Evolutionary conservation across 1,140 invertebrate species (phyloP).

Genomic region (Sitobion miscanthi): DNA sequence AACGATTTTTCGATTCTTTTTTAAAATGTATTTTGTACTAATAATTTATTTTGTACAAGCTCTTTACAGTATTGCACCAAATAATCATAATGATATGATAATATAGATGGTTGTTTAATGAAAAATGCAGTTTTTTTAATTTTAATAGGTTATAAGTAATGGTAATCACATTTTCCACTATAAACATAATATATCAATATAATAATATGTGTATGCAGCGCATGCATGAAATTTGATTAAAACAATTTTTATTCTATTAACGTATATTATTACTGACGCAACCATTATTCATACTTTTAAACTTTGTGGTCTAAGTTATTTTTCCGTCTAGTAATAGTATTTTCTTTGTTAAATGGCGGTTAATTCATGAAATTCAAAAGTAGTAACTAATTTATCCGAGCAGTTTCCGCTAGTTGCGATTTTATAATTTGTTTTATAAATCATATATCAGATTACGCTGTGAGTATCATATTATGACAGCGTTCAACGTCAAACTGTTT

Average conservation of each 20-base stretch:
- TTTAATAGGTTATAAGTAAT: too few relatives aligned
- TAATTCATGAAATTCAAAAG: background rate
- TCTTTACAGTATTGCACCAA: too few relatives aligned
- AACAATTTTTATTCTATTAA: background rate
- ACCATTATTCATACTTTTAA: background rate
- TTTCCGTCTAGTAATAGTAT: background rate
- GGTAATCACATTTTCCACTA: too few relatives aligned
- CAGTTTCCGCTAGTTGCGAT: background rate
- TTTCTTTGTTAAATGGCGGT: background rate
- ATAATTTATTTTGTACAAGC: background rate
- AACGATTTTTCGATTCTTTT: background rate
- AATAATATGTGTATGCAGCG: background rate
- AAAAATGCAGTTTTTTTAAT: background rate
- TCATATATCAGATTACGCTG: background rate
- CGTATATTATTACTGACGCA: background rate
- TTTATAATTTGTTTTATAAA: conserved; percentile 6
- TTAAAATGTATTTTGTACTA: background rate
- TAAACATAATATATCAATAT: too few relatives aligned
- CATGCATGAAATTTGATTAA: background rate
- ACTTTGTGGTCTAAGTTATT: background rate
- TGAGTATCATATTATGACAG: background rate
- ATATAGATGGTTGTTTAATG: too few relatives aligned
- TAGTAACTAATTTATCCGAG: background rate
- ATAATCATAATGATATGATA: too few relatives aligned
- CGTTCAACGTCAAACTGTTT: background rate